Conservation (phyloP, 2,888 invertebrate species). For the Zonitis immaculata region DNA sequence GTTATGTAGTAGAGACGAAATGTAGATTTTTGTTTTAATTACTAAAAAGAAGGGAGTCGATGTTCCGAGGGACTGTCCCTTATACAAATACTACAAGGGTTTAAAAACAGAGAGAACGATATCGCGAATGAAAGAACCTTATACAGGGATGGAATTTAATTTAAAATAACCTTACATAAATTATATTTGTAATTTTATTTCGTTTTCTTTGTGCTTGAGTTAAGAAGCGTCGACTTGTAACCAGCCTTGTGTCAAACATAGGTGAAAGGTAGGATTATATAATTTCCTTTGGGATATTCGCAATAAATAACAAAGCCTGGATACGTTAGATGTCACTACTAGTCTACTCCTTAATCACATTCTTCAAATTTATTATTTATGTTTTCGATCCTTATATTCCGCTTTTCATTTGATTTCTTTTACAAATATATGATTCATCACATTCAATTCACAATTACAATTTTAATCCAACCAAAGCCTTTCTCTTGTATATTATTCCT, state of each 20-base stretch:
- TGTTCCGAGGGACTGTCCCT: conserved; percentile 4
- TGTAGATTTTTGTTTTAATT: not conserved
- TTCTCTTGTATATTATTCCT: too few species aligned
- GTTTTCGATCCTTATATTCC: conserved; percentile 34
- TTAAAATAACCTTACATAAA: conserved; percentile 41
- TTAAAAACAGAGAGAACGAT: not conserved
- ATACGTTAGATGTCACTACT: conserved; percentile 38
- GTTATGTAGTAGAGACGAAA: not conserved
- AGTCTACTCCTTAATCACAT: conserved; percentile 40
- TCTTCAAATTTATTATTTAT: conserved; percentile 39
- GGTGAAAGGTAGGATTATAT: conserved; percentile 41
- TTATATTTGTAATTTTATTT: conserved; percentile 42
- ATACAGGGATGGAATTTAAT: conserved; percentile 40
- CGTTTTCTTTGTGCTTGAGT: conserved; percentile 32
- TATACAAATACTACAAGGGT: not conserved
- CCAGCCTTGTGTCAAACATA: conserved; percentile 19
- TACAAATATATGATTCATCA: not conserved
- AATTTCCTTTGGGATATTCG: conserved; percentile 47
- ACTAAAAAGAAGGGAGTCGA: not conserved
- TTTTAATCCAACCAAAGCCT: too few species aligned
- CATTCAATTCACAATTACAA: too few species aligned
- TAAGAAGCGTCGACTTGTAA: conserved; percentile 23
- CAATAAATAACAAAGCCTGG: conserved; percentile 31
- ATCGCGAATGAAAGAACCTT: conserved; percentile 4
- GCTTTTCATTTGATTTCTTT: conserved; percentile 34